Percentiles rank a stretch among this genome's conserved stretches.
phyloP scores from a whole-genome alignment of 2,888 invertebrate genomes.

The Lumbricus terrestris region DNA sequence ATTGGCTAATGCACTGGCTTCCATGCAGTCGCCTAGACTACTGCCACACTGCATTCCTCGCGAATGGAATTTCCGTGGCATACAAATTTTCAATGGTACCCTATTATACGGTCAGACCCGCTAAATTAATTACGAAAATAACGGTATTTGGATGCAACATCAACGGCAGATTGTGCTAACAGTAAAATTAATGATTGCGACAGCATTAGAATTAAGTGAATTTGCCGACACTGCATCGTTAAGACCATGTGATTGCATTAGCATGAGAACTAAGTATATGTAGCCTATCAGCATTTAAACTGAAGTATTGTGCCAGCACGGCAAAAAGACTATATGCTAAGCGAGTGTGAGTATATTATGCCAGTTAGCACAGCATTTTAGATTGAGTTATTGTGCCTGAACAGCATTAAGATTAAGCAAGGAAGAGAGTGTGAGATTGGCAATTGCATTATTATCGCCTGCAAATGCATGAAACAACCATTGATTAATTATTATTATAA shows the following conservation, averaged over 20 bases:
- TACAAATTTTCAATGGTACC: not conserved
- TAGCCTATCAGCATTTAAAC: not conserved
- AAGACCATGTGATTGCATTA: not conserved
- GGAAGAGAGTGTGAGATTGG: too few species aligned
- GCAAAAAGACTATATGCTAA: too few species aligned
- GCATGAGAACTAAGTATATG: not conserved
- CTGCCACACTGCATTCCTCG: not conserved
- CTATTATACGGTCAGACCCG: too few species aligned
- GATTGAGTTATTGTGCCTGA: too few species aligned
- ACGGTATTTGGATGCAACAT: not conserved
- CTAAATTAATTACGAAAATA: not conserved
- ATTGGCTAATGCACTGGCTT: conserved; percentile 3
- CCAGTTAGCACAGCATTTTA: too few species aligned
- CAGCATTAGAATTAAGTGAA: not conserved
- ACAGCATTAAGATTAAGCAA: too few species aligned
- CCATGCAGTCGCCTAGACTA: not conserved
- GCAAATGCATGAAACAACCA: too few species aligned
- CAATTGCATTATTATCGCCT: too few species aligned
- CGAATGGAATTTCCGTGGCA: not conserved
- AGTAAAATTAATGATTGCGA: not conserved
- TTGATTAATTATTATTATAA: too few species aligned
- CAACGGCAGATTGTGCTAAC: not conserved
- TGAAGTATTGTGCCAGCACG: not conserved
- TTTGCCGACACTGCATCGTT: not conserved
- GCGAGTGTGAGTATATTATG: too few species aligned